These are phyloP conservation scores for Enteromius thamalakanensis DNA, from an alignment of 2,797 vertebrate genomes.

Conservation along the genomic window DNA sequence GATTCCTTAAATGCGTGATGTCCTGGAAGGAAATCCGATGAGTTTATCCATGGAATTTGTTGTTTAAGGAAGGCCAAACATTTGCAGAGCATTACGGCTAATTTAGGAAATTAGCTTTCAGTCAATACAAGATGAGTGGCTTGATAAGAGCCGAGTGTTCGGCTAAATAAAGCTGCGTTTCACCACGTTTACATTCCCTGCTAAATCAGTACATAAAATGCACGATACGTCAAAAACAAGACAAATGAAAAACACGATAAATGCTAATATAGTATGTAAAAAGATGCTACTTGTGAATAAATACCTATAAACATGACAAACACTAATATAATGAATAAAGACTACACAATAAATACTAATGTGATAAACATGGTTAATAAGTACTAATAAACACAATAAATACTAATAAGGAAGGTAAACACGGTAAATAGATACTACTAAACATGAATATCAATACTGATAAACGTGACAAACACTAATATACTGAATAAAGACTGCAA, in stretches of 20 bases:
- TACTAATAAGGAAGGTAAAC: neutral
- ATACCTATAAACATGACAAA: neutral
- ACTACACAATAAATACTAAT: no score
- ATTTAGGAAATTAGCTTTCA: slow-evolving; percentile 9
- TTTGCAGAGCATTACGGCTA: slow-evolving; percentile 11
- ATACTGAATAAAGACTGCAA: neutral
- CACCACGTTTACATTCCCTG: neutral
- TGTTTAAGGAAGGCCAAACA: neutral
- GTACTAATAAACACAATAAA: neutral
- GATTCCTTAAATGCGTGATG: neutral
- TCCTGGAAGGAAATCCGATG: neutral
- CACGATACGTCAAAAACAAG: neutral
- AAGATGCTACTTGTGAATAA: neutral
- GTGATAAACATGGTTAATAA: neutral
- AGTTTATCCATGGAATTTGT: slow-evolving; percentile 11
- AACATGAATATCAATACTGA: neutral
- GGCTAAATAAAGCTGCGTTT: neutral
- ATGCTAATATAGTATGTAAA: no score
- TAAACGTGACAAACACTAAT: no score
- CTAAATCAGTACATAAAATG: neutral
- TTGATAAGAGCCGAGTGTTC: neutral
- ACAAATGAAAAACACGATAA: no score
- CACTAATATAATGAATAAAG: neutral
- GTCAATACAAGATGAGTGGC: neutral
- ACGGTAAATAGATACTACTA: neutral